Percentiles rank a stretch among this genome's conserved stretches.
phyloP scores from a whole-genome alignment of 2,888 invertebrate species.

The Drymonia ruficornis region DNA sequence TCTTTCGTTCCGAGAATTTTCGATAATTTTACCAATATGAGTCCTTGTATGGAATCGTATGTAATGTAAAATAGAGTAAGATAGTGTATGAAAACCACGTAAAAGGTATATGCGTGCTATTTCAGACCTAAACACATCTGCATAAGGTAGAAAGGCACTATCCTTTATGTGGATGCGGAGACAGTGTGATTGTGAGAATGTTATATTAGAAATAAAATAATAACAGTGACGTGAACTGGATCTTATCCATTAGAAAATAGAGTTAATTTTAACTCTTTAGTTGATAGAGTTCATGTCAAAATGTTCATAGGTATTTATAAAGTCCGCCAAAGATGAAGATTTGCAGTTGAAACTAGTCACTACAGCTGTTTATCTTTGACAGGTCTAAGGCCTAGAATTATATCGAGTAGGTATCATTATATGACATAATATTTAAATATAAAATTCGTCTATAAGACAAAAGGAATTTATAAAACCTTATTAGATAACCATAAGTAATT shows the following conservation, averaged over 20 bases:
- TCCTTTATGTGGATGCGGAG: conserved; percentile 18
- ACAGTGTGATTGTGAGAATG: conserved; percentile 27
- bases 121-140: conserved; percentile 16
- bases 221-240: conserved; percentile 27
- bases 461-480: conserved; percentile 62
- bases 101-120: conserved; percentile 20
- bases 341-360: conserved; percentile 2
- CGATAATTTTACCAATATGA: conserved; percentile 58
- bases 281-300: conserved; percentile 20
- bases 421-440: conserved; percentile 38
- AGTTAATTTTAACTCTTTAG: conserved; percentile 37
- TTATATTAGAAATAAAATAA: conserved; percentile 19
- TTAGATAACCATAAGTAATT: conserved; percentile 26
- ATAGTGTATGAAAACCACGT: conserved; percentile 19
- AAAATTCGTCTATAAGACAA: conserved; percentile 59
- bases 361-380: conserved; percentile 17
- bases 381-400: conserved; percentile 44
- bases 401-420: conserved; percentile 50
- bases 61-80: conserved; percentile 32
- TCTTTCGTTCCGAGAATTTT: conserved; percentile 46
- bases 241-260: conserved; percentile 46
- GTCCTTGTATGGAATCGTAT: conserved; percentile 45
- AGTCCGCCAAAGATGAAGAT: conserved; percentile 15
- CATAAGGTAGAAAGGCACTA: conserved; percentile 25
- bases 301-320: conserved; percentile 37